Conservation (phyloP, 2,888 invertebrate species). For the Falcaria lacertinaria region DNA sequence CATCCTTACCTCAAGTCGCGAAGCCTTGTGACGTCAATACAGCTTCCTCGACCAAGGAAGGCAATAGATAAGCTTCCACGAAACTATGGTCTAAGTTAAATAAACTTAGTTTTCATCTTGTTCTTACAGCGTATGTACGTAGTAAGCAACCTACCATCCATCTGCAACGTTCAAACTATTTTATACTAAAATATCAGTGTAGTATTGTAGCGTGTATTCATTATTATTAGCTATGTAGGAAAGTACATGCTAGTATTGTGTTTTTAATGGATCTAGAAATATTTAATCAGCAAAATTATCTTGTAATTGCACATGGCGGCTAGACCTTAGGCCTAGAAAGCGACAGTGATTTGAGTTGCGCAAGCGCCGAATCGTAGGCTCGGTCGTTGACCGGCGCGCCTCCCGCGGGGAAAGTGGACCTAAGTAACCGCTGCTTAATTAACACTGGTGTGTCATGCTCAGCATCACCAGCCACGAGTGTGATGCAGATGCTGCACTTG, state of each 20-base stretch:
- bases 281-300: neutral
- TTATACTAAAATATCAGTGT: no score
- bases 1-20: neutral
- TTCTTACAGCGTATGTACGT: no score
- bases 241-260: no score
- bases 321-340: conserved; percentile 61
- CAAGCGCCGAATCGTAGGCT: conserved; percentile 57
- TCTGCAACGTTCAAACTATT: no score
- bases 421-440: conserved; percentile 45
- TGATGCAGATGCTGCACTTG: neutral
- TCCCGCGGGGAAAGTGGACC: conserved; percentile 61
- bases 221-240: no score
- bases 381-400: conserved; percentile 56
- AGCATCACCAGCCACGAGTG: neutral
- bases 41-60: no score
- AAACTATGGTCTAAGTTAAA: no score
- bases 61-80: no score
- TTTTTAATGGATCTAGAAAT: no score
- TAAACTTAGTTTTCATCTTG: no score
- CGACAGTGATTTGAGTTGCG: conserved; percentile 65
- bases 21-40: neutral
- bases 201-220: no score
- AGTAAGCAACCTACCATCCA: no score
- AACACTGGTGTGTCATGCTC: conserved; percentile 24
- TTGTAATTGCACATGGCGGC: neutral